Base-by-base conservation (phyloP, 2,888 invertebrate genomes). In the Brenthis hecate region DNA sequence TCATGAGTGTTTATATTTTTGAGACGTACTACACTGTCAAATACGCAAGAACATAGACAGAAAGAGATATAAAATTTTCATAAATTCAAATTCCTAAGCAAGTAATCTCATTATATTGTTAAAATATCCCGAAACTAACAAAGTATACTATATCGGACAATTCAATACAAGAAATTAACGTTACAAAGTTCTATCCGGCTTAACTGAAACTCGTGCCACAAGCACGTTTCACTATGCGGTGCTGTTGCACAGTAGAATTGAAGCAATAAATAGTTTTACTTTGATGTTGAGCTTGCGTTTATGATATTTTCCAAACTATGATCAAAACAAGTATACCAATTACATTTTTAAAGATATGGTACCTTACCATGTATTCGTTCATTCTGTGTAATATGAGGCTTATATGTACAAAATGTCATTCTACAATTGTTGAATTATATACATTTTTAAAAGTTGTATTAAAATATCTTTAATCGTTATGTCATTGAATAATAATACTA, bases 231-330 rank as follows among this genome's bases (percentile, higher is more conserved):
- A 36, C 61, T 53, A 62, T 16, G 36, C 51, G 36, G 50, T 53
- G 51, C 51, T 32, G 28, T 60, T 60, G 48, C 48, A 53, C n/a
- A 53, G 19, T 62, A 14, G 53, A 62, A 62, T 62, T 53, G 36
- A 32, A 36, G 61, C 51, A 53, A 36, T 62, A 62, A 62, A 62
- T 62, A 53, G 61, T 62, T 62, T 53, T 19, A 36, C 36, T 62
- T 62, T 53, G 58, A 62, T 53, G 53, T 53, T 36, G 13, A 61
- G 51, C 19, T 61, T 43, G 57, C 47, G 19, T 32, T 57, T 61
- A 36, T 61, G 51, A 61, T 51, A 61, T 51, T 61, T 58, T 58
- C 8, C 28, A 48, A 48, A 5, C 0, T n/a, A n/a, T 6, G 63
- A 58, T 13, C 23, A 6, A 19, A 58, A 47, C 14, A 47, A 47